phyloP scores from a whole-genome alignment of 92 coral and sea anemone species.

The Montipora capitata region DNA sequence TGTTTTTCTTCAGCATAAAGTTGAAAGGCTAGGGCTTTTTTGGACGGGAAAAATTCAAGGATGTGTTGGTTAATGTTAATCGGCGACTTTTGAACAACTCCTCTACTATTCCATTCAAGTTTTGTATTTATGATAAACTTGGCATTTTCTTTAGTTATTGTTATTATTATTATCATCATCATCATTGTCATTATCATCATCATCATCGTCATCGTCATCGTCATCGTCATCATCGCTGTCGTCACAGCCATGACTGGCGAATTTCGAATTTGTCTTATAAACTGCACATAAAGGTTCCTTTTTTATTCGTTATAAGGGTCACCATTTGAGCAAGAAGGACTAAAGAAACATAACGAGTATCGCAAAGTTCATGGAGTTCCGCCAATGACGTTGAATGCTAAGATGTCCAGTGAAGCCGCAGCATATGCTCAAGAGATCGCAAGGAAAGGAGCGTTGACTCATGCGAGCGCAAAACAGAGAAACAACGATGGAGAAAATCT shows the following conservation, averaged over 20 bases:
- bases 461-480: conserved; percentile 68
- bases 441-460: conserved; percentile 59
- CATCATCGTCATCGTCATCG: conserved; percentile 11
- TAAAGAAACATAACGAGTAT: conserved; percentile 82
- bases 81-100: background rate
- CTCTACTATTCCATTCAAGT: background rate
- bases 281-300: background rate
- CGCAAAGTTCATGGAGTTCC: conserved; percentile 87
- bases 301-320: conserved; percentile 2
- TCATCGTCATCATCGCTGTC: background rate
- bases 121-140: no score
- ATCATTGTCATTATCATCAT: background rate
- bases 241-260: background rate
- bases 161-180: no score
- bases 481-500: conserved; percentile 86
- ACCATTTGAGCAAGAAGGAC: conserved; percentile 56
- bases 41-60: no score
- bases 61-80: background rate
- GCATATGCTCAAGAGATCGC: conserved; percentile 83
- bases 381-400: conserved; percentile 74
- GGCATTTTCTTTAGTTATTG: no score
- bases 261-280: no score
- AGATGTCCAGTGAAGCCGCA: conserved; percentile 78
- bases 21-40: no score
- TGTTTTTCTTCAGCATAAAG: no score